Percentiles rank a stretch among this genome's conserved stretches.
Evolutionary conservation across 1,140 invertebrate genomes (phyloP).

Genomic region (Procambarus virginalis): DNA sequence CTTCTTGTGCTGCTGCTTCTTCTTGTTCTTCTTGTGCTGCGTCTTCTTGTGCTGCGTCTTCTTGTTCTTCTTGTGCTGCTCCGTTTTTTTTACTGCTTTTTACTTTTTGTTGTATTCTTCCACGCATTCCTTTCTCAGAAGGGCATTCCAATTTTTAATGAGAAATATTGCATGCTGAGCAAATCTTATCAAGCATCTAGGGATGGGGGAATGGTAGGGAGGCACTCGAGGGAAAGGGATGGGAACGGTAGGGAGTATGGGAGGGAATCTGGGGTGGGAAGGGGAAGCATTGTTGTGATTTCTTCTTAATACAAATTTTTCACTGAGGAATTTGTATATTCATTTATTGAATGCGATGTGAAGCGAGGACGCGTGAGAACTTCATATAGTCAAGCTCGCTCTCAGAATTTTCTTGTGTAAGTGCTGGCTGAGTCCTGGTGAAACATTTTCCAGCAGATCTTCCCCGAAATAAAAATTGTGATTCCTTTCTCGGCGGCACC

Average conservation of each 20-base stretch:
- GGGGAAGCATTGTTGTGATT: constrained; percentile 45
- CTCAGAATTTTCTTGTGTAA: constrained; percentile 35
- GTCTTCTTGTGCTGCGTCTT: too few species aligned
- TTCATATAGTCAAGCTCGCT: not conserved
- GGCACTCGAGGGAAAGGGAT: too few species aligned
- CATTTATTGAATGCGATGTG: constrained; percentile 30
- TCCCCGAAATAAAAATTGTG: constrained; percentile 61
- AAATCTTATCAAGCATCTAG: constrained; percentile 39
- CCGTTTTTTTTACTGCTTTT: too few species aligned
- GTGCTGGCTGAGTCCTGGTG: constrained; percentile 48
- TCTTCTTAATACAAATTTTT: constrained; percentile 18
- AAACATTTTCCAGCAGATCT: constrained; percentile 47
- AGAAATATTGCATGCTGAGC: constrained; percentile 44
- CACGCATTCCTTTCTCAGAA: too few species aligned
- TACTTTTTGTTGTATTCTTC: too few species aligned
- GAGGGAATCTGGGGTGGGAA: too few species aligned
- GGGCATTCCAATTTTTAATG: constrained; percentile 45
- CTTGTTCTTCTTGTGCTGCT: too few species aligned
- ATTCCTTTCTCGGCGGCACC: constrained; percentile 59
- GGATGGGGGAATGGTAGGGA: too few species aligned
- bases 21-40: too few species aligned
- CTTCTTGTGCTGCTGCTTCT: too few species aligned
- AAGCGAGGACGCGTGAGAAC: constrained; percentile 17
- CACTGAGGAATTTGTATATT: constrained; percentile 21
- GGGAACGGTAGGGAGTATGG: too few species aligned